phyloP scores from a whole-genome alignment of 2,797 vertebrate species.

The Harpagifer antarcticus region DNA sequence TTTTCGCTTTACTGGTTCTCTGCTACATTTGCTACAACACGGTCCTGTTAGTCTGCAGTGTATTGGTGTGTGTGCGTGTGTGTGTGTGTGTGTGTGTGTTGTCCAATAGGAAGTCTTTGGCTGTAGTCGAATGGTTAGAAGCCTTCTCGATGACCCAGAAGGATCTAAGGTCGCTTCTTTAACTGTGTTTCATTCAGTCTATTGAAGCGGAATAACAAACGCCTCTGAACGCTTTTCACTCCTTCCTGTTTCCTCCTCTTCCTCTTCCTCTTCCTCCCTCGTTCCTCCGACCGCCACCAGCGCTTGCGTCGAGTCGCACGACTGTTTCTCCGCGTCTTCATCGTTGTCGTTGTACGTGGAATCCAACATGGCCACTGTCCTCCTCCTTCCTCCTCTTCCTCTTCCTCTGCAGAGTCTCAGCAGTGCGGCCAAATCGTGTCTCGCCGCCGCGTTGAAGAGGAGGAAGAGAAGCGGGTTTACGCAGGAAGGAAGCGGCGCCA shows the following conservation, averaged over 20 bases:
- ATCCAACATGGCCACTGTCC: slow-evolving; percentile 77
- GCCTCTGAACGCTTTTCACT: slow-evolving; percentile 13
- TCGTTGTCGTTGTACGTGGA: slow-evolving; percentile 58
- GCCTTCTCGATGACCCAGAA: no score
- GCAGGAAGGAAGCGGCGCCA: slow-evolving; percentile 91
- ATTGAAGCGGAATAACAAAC: slow-evolving; percentile 45
- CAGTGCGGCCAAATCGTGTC: slow-evolving; percentile 88
- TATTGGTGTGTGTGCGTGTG: background rate
- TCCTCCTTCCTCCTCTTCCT: slow-evolving; percentile 60
- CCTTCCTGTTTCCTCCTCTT: slow-evolving; percentile 39
- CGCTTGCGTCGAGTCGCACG: slow-evolving; percentile 94
- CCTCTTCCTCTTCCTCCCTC: slow-evolving; percentile 67
- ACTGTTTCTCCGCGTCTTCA: slow-evolving; percentile 91
- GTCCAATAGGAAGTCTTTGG: no score
- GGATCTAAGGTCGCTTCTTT: no score
- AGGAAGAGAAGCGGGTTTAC: slow-evolving; percentile 95
- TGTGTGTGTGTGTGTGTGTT: background rate
- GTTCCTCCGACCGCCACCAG: slow-evolving; percentile 85
- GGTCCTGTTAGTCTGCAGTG: slow-evolving; percentile 25
- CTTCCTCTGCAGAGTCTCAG: slow-evolving; percentile 45
- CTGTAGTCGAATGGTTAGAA: no score
- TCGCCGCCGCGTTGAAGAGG: slow-evolving; percentile 92
- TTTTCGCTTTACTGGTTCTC: background rate
- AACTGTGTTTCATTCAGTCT: slow-evolving; percentile 22
- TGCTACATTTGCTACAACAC: slow-evolving; percentile 61